Base-by-base conservation (phyloP, 2,888 invertebrate species). In the Liodrosophila aerea region DNA sequence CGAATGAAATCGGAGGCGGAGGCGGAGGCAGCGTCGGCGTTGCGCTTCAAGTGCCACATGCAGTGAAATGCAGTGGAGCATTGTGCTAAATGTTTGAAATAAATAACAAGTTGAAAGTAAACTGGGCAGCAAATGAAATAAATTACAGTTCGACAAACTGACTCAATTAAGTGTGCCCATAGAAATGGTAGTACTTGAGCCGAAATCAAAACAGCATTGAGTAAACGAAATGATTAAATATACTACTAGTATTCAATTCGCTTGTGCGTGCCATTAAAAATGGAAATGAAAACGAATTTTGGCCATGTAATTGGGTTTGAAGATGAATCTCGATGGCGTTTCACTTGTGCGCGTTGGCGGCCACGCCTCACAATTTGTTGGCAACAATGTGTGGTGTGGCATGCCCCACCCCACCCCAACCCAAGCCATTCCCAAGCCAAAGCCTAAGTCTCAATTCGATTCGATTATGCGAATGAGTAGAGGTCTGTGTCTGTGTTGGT, bases 91-190 rank as follows among this genome's bases (percentile, higher is more conserved):
- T 56, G 37, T 34, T 60, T 43, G 56, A 47, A 36, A 66, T 34
- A 29, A 54, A 36, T 5, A 13, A 47, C 57, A 53, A 66, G 56
- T 52, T 62, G 78, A 82, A 77, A 83, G 73, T 76, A 64, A 78
- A 71, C 58, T 50, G 15, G 50, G 46, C 51, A 73, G 63, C 63
- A 62, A 65, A 71, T 71, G 53, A 58, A 78, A 59, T 80, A 56
- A 76, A 71, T 80, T 76, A 73, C 61, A 70, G 83, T 78, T 82
- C 76, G 80, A 63, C 76, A 82, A 77, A 77, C 80, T 49, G 61
- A 39, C 30, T 41, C 70, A 67, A 80, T 80, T 76, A 70, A 59
- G 8, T 33, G 22, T 29, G 30, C 40, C 49, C 44, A 64, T 61
- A 45, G 36, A 49, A 57, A 60, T 63, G 52, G 57, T 2, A 22